phyloP scores from a whole-genome alignment of 2,888 invertebrate genomes.

The Drosophila nr. perissopoda region DNA sequence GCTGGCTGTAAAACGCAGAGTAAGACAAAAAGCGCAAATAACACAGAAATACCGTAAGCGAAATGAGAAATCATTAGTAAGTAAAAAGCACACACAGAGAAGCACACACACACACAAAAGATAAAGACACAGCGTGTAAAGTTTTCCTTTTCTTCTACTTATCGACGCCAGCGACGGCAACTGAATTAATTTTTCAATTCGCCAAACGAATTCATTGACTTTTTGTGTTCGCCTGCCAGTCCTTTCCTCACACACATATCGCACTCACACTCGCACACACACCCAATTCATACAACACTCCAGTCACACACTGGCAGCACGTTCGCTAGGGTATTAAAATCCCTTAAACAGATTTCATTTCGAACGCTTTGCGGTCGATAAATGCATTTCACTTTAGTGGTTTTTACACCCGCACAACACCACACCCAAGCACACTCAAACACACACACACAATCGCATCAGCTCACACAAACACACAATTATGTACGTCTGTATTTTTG shows the following conservation, averaged over 20 bases:
- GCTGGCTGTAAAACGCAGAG: constrained; percentile 64
- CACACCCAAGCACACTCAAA: constrained; percentile 35
- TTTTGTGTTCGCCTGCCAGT: constrained; percentile 66
- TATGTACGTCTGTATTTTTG: constrained; percentile 41
- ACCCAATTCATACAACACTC: neutral
- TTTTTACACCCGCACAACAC: constrained; percentile 62
- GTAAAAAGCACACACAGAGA: constrained; percentile 61
- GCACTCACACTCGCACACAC: constrained; percentile 13
- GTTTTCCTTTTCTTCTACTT: constrained; percentile 73
- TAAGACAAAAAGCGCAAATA: constrained; percentile 79
- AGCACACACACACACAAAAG: constrained; percentile 38
- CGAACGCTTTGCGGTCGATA: constrained; percentile 82
- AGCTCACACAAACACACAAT: neutral
- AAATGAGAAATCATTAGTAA: constrained; percentile 80
- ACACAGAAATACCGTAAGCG: constrained; percentile 76
- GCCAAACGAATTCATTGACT: constrained; percentile 83
- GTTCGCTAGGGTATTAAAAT: constrained; percentile 80
- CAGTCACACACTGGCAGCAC: constrained; percentile 59
- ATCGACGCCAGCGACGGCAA: constrained; percentile 77
- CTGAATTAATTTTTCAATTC: constrained; percentile 83
- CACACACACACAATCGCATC: constrained; percentile 5
- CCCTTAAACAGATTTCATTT: constrained; percentile 83
- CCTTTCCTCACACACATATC: constrained; percentile 22
- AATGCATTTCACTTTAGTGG: constrained; percentile 81
- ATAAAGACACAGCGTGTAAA: constrained; percentile 75